Evolutionary conservation across 2,888 invertebrate species (phyloP).

Genomic region (Drosophila kambysellisi): DNA sequence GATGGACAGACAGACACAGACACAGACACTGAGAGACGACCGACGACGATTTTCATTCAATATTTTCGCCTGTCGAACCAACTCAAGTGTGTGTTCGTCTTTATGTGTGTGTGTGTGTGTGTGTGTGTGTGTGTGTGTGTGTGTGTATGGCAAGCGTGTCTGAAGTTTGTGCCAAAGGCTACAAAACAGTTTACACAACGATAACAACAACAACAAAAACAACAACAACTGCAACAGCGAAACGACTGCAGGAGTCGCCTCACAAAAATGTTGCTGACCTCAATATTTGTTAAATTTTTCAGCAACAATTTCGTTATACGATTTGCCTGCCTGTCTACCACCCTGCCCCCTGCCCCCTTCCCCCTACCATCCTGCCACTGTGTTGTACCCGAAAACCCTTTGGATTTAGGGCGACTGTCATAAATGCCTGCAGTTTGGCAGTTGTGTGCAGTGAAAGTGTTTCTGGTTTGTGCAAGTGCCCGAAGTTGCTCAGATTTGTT

Average conservation of each 20-base stretch:
- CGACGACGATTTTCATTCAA: constrained; percentile 69
- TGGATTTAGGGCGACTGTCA: constrained; percentile 51
- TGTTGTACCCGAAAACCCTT: background rate
- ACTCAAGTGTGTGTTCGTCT: background rate
- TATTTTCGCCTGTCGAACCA: constrained; percentile 49
- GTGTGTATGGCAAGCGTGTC: constrained; percentile 53
- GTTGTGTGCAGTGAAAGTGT: constrained; percentile 73
- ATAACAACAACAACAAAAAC: background rate
- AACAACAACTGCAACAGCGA: background rate
- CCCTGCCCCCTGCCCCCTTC: constrained; percentile 27
- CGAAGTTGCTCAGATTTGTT: constrained; percentile 52
- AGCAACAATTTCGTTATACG: constrained; percentile 74
- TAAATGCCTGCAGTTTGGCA: constrained; percentile 76
- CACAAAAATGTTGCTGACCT: constrained; percentile 72
- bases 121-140: no score
- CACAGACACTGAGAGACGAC: constrained; percentile 29
- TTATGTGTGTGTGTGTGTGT: constrained; percentile 10
- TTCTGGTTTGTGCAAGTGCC: constrained; percentile 55
- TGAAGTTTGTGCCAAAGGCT: constrained; percentile 74
- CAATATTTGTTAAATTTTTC: constrained; percentile 77
- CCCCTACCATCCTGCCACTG: constrained; percentile 4
- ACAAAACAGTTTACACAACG: constrained; percentile 68
- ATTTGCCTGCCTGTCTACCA: constrained; percentile 41
- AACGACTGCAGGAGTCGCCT: constrained; percentile 19
- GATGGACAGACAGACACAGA: background rate